These are phyloP conservation scores for Acipenser ruthenus DNA, from an alignment of 2,797 vertebrate species.

Conservation along the genomic window DNA sequence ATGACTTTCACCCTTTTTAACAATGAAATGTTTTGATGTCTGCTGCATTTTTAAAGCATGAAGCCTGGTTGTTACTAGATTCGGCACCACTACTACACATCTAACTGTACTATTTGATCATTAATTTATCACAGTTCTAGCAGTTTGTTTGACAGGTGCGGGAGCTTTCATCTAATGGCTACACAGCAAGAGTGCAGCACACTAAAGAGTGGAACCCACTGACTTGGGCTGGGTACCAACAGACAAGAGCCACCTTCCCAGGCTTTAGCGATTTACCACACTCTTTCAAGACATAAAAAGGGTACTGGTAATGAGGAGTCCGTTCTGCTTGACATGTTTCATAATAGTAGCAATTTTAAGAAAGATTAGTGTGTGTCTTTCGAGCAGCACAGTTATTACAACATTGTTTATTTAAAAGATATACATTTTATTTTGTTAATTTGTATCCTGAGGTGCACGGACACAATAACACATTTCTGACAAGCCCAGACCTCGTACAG, in stretches of 20 bases:
- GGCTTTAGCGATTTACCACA: constrained; percentile 51
- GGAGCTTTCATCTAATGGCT: constrained; percentile 81
- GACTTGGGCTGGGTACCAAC: constrained; percentile 43
- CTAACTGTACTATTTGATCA: constrained; percentile 82
- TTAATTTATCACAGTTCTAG: constrained; percentile 95
- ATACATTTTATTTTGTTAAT: background rate
- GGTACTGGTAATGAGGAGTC: constrained; percentile 43
- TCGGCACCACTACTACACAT: constrained; percentile 69
- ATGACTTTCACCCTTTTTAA: constrained; percentile 13
- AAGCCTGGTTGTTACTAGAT: constrained; percentile 70
- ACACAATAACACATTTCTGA: background rate
- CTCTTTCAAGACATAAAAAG: constrained; percentile 46
- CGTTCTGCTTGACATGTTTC: constrained; percentile 28
- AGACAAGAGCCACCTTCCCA: constrained; percentile 50
- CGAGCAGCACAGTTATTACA: constrained; percentile 11
- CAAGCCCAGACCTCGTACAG: background rate
- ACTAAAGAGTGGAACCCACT: constrained; percentile 46
- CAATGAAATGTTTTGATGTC: constrained; percentile 59
- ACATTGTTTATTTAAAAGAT: background rate
- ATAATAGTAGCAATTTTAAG: constrained; percentile 29
- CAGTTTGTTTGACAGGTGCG: constrained; percentile 94
- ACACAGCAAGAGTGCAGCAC: constrained; percentile 57
- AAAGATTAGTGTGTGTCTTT: constrained; percentile 11
- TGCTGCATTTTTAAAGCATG: constrained; percentile 65
- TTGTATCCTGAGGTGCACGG: constrained; percentile 19